These are phyloP conservation scores for Lordiphosa andalusiaca DNA, from an alignment of 2,888 invertebrate genomes.

Conservation along the genomic window DNA sequence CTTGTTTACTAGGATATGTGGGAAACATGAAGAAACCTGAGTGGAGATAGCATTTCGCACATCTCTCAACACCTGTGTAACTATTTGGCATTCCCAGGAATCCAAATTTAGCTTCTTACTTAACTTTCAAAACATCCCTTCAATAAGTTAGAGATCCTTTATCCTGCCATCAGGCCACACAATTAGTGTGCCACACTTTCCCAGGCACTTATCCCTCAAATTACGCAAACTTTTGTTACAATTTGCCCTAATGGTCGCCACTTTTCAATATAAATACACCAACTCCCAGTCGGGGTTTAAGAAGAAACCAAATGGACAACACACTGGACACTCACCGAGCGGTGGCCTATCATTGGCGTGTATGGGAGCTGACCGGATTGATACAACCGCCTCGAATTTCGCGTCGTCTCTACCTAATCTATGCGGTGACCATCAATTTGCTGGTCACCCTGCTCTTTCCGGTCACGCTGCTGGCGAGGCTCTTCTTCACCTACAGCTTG, in stretches of 20 bases:
- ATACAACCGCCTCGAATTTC: conserved; percentile 35
- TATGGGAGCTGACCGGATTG: conserved; percentile 74
- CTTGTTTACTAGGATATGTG: too few species aligned
- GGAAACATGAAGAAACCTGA: too few species aligned
- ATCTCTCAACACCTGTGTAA: too few species aligned
- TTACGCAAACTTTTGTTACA: conserved; percentile 1
- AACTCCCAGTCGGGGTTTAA: not conserved
- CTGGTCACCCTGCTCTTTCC: conserved; percentile 74
- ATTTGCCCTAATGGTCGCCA: not conserved
- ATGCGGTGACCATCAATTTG: conserved; percentile 58
- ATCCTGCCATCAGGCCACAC: too few species aligned
- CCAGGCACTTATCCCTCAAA: conserved; percentile 23
- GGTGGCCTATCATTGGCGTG: conserved; percentile 74
- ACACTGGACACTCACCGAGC: conserved; percentile 55
- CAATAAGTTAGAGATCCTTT: too few species aligned
- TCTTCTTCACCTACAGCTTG: conserved; percentile 58
- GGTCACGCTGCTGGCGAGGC: conserved; percentile 65
- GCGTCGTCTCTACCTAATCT: conserved; percentile 34
- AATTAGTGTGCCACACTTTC: conserved; percentile 5
- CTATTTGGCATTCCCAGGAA: too few species aligned
- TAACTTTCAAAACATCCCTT: too few species aligned
- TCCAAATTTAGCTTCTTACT: too few species aligned
- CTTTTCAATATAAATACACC: not conserved
- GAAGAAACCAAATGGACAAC: not conserved
- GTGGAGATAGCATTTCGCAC: too few species aligned